Evolutionary conservation across 2,113 vertebrate genomes (phyloP), one percentile per base, ranked within the genome.

Genomic region (Synchiropus splendidus): DNA sequence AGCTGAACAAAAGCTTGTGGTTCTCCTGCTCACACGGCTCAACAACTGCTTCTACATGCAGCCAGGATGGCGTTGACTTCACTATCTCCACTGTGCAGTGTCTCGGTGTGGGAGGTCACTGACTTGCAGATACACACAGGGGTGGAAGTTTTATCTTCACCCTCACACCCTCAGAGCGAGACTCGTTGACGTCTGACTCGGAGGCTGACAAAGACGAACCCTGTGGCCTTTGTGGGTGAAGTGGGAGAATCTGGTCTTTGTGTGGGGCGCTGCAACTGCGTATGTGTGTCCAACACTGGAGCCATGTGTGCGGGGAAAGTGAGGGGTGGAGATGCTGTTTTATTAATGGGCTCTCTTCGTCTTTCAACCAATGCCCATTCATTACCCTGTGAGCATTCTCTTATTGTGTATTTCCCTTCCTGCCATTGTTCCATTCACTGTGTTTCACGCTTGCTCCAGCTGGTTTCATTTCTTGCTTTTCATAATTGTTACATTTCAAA

Each of bases 211-310:
- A 78, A 75, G 79, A 59, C 33, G 2, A 47, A 67, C 64, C 67
- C 36, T 83, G 68, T 80, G 64, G 77, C 52, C 60, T 32, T 48
- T 58, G 78, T 82, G 72, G 72, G 78, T 34, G 72, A n/a, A n/a
- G n/a, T n/a, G n/a, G n/a, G n/a, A n/a, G n/a, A n/a, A n/a, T n/a
- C n/a, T n/a, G n/a, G n/a, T 53, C 58, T 60, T 53, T 62, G 63
- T 66, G 49, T 37, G n/a, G 16, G 33, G 2, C 21, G n/a, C 36
- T 58, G 32, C 48, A 40, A 44, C 42, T 58, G 35, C 45, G 49
- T 56, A 43, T 40, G 54, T 54, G 17, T 33, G 40, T n/a, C n/a
- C n/a, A n/a, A n/a, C n/a, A n/a, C n/a, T n/a, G n/a, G n/a, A n/a
- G n/a, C n/a, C 11, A 18, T 58, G 32, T 48, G 58, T 46, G 33